Evolutionary conservation across 1,140 invertebrate species (phyloP).

Genomic region (Caenorhabditis remanei): DNA sequence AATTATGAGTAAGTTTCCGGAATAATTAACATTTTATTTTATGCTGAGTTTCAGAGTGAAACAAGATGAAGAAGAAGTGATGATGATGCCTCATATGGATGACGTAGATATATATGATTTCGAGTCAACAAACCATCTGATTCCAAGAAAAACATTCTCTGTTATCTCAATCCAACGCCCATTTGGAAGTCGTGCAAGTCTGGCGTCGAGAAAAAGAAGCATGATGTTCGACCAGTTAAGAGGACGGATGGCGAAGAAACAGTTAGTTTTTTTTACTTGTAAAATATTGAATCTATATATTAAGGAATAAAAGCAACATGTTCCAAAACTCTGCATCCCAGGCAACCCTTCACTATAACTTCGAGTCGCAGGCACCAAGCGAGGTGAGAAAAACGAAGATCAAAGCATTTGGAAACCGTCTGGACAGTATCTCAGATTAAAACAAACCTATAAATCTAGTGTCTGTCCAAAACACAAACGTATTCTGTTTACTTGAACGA

Average conservation of each 20-base stretch:
- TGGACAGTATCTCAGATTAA: too few species aligned
- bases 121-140: conserved; percentile 35
- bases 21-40: not conserved
- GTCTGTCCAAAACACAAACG: too few species aligned
- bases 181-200: conserved; percentile 37
- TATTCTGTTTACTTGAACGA: too few species aligned
- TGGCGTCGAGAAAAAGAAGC: conserved; percentile 23
- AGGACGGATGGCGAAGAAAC: conserved; percentile 25
- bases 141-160: conserved; percentile 45
- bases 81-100: conserved; percentile 64
- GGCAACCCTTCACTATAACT: conserved; percentile 32
- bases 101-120: conserved; percentile 25
- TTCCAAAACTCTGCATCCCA: conserved; percentile 38
- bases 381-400: conserved; percentile 8
- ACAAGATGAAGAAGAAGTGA: conserved; percentile 8
- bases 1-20: conserved; percentile 53
- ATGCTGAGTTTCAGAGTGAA: not conserved
- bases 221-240: conserved; percentile 45
- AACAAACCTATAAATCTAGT: too few species aligned
- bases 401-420: too few species aligned
- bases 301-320: conserved; percentile 25
- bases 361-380: conserved; percentile 45
- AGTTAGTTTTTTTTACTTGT: not conserved
- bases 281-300: not conserved
- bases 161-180: conserved; percentile 32